Base-by-base conservation (phyloP, 2,797 vertebrate genomes). In the Eulemur coronatus region DNA sequence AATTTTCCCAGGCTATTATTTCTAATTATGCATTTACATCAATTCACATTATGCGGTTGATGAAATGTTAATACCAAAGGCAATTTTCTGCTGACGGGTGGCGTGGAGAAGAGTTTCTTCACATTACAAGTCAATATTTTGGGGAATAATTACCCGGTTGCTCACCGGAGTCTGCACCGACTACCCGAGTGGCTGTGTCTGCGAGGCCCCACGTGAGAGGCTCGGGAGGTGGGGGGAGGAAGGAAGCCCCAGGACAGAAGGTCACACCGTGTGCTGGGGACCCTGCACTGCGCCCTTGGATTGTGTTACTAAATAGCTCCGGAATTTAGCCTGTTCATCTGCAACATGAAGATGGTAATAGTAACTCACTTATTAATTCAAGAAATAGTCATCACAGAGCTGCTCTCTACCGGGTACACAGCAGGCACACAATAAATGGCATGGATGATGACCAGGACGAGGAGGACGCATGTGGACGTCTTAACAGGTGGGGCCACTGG, bases 21-120 rank as follows among this genome's bases (percentile, higher is more conserved):
- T 97, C 97, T 98, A 97, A 98, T 98, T 98, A 98, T 35, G 24
- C 95, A 95, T 96, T 97, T 98, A 95, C 95, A 97, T 96, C 98
- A 98, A 97, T 97, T 97, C 95, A 78, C 72, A 81, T 97, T 95
- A 92, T 92, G 72, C 57, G 24, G 96, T 96, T 98, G 97, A 97
- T 96, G 96, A 98, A 98, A 98, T 96, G 96, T 96, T 97, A 98
- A 97, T 96, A 97, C 80, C 73, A 93, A 92, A 97, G 84, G 92
- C 38, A 22, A 61, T 95, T 98, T 97, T 97, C 95, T 97, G 92
- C 96, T 93, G 96, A 65, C 81, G 81, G 94, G 97, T 76, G 94
- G 95, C 93, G 84, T 5, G 72, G 91, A 91, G 90, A 95, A 95
- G 97, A 89, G 84, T 38, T 93, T 90, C 88, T 95, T 84, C 97